Conservation (phyloP, 2,888 invertebrate genomes). For the Syrista parreyssii region DNA sequence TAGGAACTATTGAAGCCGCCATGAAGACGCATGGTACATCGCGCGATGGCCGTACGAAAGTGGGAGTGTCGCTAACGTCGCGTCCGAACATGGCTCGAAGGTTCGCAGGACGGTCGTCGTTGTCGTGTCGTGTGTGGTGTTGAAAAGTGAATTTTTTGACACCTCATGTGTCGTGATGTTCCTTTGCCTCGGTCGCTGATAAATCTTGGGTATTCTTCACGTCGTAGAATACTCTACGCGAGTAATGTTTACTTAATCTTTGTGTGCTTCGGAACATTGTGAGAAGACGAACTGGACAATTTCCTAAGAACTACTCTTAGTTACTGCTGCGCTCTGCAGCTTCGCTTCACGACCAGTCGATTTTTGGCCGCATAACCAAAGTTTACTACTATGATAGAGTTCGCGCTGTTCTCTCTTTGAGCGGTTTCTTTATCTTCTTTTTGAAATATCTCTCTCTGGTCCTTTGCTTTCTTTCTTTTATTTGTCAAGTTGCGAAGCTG, state of each 20-base stretch:
- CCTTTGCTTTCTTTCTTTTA: background rate
- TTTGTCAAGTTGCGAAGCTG: background rate
- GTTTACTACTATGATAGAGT: background rate
- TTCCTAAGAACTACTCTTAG: background rate
- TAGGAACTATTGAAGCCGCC: background rate
- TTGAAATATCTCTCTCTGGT: background rate
- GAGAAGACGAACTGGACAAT: background rate
- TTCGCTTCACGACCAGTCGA: background rate
- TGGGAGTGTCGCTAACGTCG: constrained; percentile 45
- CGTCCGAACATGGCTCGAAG: constrained; percentile 32
- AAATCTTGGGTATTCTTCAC: background rate
- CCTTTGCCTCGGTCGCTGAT: background rate
- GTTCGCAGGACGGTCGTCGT: constrained; percentile 11
- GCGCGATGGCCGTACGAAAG: constrained; percentile 34
- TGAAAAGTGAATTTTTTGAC: constrained; percentile 2
- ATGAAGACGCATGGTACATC: constrained; percentile 21
- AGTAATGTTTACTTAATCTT: background rate
- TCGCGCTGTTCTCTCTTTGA: background rate
- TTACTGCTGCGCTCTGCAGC: background rate
- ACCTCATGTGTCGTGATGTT: background rate
- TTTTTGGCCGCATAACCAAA: background rate
- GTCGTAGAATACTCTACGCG: background rate
- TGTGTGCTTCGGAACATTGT: background rate
- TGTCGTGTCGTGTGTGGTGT: background rate
- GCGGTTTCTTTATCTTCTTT: background rate